Evolutionary conservation across 2,113 vertebrate genomes (phyloP).

Genomic region (Paraplagusia blochii): DNA sequence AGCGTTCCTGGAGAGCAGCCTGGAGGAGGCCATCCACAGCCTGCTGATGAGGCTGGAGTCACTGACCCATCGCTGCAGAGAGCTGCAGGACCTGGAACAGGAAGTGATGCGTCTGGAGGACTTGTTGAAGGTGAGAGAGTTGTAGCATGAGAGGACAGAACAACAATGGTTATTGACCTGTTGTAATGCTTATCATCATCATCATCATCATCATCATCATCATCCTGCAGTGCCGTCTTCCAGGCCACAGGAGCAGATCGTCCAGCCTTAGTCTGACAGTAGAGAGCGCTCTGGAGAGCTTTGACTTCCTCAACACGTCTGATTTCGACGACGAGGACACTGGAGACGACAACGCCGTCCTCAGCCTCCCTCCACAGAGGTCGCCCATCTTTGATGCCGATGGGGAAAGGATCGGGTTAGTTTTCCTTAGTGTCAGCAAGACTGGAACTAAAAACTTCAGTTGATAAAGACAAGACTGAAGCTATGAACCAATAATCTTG

Average conservation of each 20-base stretch:
- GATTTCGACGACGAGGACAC: conserved; percentile 97
- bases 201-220: conserved; percentile 5
- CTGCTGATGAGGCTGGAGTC: conserved; percentile 87
- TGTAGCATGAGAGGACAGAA: no score
- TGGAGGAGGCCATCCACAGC: conserved; percentile 91
- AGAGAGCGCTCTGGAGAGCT: conserved; percentile 97
- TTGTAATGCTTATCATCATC: no score
- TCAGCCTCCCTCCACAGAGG: conserved; percentile 79
- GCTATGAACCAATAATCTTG: no score
- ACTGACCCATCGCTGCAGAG: conserved; percentile 86
- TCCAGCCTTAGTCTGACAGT: conserved; percentile 96
- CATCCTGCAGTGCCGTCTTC: conserved; percentile 86
- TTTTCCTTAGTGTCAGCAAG: conserved; percentile 4
- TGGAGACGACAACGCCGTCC: conserved; percentile 78
- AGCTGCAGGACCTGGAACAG: conserved; percentile 92
- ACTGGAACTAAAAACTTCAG: no score
- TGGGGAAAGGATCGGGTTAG: conserved; percentile 86
- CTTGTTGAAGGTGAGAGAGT: conserved; percentile 84
- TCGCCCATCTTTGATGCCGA: conserved; percentile 86
- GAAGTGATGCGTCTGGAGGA: conserved; percentile 93
- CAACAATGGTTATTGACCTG: no score
- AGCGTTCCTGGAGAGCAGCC: conserved; percentile 84
- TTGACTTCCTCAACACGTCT: conserved; percentile 98
- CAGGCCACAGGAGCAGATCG: conserved; percentile 86
- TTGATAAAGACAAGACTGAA: no score